Evolutionary conservation across 1,140 invertebrate species (phyloP).

Genomic region (Cydia splendana): DNA sequence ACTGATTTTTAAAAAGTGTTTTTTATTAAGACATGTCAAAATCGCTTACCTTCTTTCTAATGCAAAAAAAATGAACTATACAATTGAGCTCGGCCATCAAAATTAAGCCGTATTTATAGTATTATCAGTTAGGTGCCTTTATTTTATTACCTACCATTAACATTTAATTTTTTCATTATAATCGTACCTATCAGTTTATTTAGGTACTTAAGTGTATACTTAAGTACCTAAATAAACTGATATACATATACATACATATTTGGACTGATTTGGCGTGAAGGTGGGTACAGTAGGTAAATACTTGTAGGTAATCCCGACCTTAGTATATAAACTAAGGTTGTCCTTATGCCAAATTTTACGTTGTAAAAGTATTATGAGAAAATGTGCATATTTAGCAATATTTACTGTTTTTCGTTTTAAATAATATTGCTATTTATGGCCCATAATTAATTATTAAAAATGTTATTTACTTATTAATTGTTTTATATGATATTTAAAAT

Average conservation of each 20-base stretch:
- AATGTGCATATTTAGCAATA: slow-evolving; percentile 16
- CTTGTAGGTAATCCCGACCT: slow-evolving; percentile 2
- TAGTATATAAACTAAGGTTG: not conserved
- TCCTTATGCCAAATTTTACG: not conserved
- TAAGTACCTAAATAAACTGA: too few species aligned
- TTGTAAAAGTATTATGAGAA: not conserved
- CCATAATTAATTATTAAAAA: not conserved
- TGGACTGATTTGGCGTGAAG: not conserved
- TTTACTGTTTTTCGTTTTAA: not conserved
- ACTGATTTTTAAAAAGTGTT: too few species aligned
- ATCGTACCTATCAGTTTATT: too few species aligned
- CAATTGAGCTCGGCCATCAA: too few species aligned
- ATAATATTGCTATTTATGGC: slow-evolving; percentile 14
- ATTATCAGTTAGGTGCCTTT: not conserved
- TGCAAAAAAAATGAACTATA: too few species aligned
- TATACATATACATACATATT: too few species aligned
- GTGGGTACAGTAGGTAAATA: not conserved
- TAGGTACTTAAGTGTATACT: too few species aligned
- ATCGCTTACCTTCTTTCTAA: too few species aligned
- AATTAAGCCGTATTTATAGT: too few species aligned
- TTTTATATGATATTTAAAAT: not conserved
- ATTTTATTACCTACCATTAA: too few species aligned
- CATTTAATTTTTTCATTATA: too few species aligned
- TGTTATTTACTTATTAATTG: slow-evolving; percentile 22
- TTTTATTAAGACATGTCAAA: too few species aligned